Conservation (phyloP, 2,113 vertebrate genomes). For the Callorhinus ursinus region DNA sequence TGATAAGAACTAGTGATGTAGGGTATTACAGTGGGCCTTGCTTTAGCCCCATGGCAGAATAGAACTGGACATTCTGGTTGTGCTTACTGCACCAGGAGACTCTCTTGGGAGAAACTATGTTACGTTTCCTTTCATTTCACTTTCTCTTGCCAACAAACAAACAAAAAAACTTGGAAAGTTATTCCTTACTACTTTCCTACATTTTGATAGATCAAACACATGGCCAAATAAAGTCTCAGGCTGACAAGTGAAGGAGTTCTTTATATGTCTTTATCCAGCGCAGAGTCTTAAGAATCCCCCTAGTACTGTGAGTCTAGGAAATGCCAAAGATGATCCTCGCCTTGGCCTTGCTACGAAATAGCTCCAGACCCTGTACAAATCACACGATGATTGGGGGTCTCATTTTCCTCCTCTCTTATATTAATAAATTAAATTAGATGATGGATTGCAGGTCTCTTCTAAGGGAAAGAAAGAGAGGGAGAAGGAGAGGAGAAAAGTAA, state of each 20-base stretch:
- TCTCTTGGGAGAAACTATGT: neutral
- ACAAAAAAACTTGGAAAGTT: neutral
- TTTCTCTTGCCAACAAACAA: neutral
- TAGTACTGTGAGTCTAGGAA: neutral
- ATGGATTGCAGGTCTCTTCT: neutral
- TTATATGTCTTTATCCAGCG: neutral
- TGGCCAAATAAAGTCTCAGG: neutral
- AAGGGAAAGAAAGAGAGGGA: neutral
- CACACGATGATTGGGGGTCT: neutral
- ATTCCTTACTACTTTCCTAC: neutral
- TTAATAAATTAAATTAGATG: neutral
- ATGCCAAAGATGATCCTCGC: neutral
- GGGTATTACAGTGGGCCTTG: rapidly evolving
- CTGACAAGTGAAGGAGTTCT: neutral
- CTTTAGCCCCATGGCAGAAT: neutral
- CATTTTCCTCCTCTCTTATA: neutral
- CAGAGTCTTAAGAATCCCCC: neutral
- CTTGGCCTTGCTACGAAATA: neutral
- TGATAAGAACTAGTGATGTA: neutral
- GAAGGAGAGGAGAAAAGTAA: neutral
- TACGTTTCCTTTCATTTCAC: neutral
- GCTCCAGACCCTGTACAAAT: neutral
- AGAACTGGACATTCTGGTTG: neutral
- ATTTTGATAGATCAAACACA: neutral
- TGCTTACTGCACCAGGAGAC: neutral